Evolutionary conservation across 2,888 invertebrate species (phyloP), one percentile per base, ranked within the genome.

Genomic region (Carcina quercana): DNA sequence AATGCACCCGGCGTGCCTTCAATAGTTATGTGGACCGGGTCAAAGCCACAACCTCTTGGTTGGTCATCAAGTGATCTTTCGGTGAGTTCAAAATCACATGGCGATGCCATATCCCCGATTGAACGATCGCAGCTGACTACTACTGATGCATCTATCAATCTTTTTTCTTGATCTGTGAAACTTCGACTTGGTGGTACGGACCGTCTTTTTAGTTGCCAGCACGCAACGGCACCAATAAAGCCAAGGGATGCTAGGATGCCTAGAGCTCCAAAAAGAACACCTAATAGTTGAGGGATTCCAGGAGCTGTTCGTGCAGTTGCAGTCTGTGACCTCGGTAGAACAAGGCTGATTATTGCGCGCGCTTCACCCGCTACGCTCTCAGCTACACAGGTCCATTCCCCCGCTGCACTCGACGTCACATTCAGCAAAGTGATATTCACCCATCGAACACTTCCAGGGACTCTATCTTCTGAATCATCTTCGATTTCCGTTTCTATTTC

Each of bases 121-220:
- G 89, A 86, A 27, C 88, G 86, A 38, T 88, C 88, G 48, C 89
- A 89, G 50, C 90, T 90, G 25, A 85, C 70, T 7, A 83, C 68
- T 57, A 88, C 53, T 72, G 94, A 94, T 15, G 93, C 89, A 52
- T 94, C 94, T 43, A 95, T 85, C 30, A 95, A 78, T 55, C 94
- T 91, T 71, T 95, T 94, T 58, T 95, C 94, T 75, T 95, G 95
- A 58, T 95, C 95, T 32, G 91, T 93, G 59, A 93, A 93, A 65
- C 93, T 94, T 40, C 87, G 80, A 43, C 86, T 86, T 0, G 86
- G 82, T 15, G 86, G 84, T 3, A 92, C 89, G 43, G 91, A 91
- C 25, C 90, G 87, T 67, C 92, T 91, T 36, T 93, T 86, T 32
- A 92, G 88, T 46, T 91, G 88, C 79, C 84, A 84, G 37, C 85